Conservation (phyloP, 2,113 vertebrate genomes). For the Anarrhichthys ocellatus region DNA sequence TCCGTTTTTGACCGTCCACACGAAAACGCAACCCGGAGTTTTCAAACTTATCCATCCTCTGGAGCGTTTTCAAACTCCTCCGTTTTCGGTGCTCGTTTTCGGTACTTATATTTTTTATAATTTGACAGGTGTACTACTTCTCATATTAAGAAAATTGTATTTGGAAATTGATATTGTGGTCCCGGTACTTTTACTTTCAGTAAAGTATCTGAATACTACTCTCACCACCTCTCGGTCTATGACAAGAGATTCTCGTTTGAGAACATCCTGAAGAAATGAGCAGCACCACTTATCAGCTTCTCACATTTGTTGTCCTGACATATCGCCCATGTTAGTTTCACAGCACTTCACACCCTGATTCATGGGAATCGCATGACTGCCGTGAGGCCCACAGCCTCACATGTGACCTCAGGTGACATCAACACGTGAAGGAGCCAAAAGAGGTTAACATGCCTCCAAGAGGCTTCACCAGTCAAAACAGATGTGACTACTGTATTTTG, state of each 20-base stretch:
- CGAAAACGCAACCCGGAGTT: too few species aligned
- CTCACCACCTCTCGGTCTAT: neutral
- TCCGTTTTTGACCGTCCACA: too few species aligned
- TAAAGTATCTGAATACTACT: neutral
- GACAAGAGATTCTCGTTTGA: neutral
- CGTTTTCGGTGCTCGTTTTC: too few species aligned
- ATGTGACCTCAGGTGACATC: conserved; percentile 26
- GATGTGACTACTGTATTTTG: too few species aligned
- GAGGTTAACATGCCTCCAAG: neutral
- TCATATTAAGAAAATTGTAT: neutral
- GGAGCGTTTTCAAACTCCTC: too few species aligned
- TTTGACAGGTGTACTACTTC: neutral
- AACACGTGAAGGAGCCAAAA: neutral
- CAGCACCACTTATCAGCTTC: neutral
- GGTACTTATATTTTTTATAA: neutral
- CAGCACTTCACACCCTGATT: conserved; percentile 14
- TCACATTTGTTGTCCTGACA: neutral
- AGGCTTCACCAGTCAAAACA: neutral
- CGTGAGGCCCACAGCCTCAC: conserved; percentile 9
- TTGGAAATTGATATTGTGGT: neutral
- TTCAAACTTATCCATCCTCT: too few species aligned
- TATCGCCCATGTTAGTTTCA: neutral
- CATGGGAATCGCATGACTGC: conserved; percentile 20
- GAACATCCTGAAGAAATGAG: neutral
- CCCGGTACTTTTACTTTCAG: neutral